Conservation (phyloP, 1,140 invertebrate species). For the Calephelis nemesis region DNA sequence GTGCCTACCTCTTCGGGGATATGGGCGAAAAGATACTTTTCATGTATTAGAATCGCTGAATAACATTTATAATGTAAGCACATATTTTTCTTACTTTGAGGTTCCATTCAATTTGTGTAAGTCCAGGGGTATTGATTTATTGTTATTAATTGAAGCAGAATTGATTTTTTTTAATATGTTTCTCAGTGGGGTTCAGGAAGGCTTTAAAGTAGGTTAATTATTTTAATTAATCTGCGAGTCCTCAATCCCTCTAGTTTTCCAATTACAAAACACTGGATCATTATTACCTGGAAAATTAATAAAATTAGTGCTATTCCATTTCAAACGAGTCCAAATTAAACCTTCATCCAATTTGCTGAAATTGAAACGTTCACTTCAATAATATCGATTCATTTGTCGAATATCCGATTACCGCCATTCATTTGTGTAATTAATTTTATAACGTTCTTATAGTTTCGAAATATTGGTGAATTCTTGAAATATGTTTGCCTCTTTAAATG, state of each 20-base stretch:
- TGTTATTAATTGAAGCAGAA: too few relatives aligned
- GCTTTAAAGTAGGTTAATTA: not conserved
- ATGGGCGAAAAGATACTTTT: too few relatives aligned
- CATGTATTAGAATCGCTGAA: too few relatives aligned
- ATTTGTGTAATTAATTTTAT: not conserved
- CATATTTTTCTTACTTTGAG: too few relatives aligned
- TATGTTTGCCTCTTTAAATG: too few relatives aligned
- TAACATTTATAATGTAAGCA: too few relatives aligned
- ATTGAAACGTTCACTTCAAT: constrained; percentile 2
- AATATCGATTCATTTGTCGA: not conserved
- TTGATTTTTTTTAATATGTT: too few relatives aligned
- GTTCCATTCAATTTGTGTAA: too few relatives aligned
- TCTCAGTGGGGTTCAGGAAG: not conserved
- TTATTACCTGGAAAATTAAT: constrained; percentile 2
- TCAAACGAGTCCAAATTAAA: not conserved
- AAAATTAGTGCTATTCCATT: constrained; percentile 10
- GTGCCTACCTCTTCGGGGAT: too few relatives aligned
- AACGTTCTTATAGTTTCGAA: too few relatives aligned
- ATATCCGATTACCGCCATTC: not conserved
- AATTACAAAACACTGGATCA: constrained; percentile 4
- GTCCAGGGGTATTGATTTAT: too few relatives aligned
- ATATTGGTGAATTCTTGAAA: too few relatives aligned
- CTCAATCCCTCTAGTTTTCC: not conserved
- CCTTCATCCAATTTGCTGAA: not conserved
- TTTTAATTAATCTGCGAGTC: constrained; percentile 14